Evolutionary conservation across 2,888 invertebrate species (phyloP), one percentile per base, ranked within the genome.

Genomic region (Polydesmus complanatus): DNA sequence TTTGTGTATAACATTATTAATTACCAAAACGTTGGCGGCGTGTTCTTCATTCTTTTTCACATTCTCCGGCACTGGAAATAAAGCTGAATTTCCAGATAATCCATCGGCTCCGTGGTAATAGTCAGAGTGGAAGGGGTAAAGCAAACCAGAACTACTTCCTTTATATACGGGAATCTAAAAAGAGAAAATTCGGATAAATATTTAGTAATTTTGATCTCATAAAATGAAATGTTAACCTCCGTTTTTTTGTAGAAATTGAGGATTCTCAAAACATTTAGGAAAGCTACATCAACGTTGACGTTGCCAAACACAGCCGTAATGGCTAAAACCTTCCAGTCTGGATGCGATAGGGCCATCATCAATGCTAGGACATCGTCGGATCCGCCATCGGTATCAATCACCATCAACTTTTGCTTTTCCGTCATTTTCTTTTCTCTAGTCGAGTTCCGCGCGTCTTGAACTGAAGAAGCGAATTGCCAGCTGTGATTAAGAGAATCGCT

Each of bases 101-200:
- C 88, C 88, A 71, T 88, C 86, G 23, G 70, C 68, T 0, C 88
- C 88, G 68, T 82, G 80, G 27, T 50, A 57, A 1, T 68, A 49
- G 1, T 66, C 67, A 3, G 50, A 3, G 0, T 62, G 63, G 27
- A 68, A 71, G n/a, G 70, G 67, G 1, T 66, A 62, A 25, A 74
- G 53, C 1, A 78, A 63, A 3, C 75, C 69, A 56, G 67, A 68
- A 1, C 65, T 21, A 18, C 74, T 71, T 0, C 79, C 79, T 1
- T 66, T 65, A 64, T 74, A 79, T 1, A 79, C 75, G 1, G 78
- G 77, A 61, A 80, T 75, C 80, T 80, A 65, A 8, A 37, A 37
- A n/a, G n/a, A n/a, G n/a, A n/a, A n/a, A n/a, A n/a, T n/a, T n/a
- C n/a, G n/a, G n/a, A 47, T 11, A 18, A 14, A 47, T 18, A 47